A percentile compares a stretch with the other conserved stretches of the same genome.
Evolutionary conservation across 2,113 vertebrate genomes (phyloP).

Genomic region (Mus spicilegus): DNA sequence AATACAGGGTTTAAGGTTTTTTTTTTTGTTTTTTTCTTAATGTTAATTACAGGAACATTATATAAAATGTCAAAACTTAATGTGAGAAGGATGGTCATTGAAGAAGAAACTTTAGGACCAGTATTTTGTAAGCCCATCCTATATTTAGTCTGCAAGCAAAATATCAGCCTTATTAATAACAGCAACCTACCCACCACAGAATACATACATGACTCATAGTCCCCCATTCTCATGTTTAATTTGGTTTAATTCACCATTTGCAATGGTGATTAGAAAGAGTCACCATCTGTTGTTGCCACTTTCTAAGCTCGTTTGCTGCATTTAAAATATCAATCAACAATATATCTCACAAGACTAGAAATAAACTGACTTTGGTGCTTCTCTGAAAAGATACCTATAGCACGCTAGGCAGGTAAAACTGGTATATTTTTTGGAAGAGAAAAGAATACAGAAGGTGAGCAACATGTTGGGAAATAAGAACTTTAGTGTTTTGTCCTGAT

Average conservation of each 20-base stretch:
- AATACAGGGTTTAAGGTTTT: neutral
- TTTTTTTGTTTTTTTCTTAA: neutral
- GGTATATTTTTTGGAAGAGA: neutral
- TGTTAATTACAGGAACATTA: neutral
- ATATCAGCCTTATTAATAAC: neutral
- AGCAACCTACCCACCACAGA: neutral
- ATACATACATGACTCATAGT: neutral
- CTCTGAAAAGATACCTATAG: neutral
- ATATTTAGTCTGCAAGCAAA: constrained; percentile 29
- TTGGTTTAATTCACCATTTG: neutral
- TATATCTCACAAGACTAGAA: neutral
- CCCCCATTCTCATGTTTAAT: neutral
- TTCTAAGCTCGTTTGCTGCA: neutral
- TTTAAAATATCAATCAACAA: constrained; percentile 12
- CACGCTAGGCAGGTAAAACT: neutral
- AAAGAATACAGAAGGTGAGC: neutral
- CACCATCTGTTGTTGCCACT: neutral
- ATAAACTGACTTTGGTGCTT: constrained; percentile 12
- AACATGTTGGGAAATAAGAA: neutral
- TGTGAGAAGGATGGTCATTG: neutral
- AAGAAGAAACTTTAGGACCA: neutral
- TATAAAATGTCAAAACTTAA: neutral
- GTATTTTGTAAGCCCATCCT: neutral
- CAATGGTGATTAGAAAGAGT: neutral
- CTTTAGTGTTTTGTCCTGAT: neutral